Conservation (phyloP, 2,113 vertebrate species). For the Tonatia bakeri region DNA sequence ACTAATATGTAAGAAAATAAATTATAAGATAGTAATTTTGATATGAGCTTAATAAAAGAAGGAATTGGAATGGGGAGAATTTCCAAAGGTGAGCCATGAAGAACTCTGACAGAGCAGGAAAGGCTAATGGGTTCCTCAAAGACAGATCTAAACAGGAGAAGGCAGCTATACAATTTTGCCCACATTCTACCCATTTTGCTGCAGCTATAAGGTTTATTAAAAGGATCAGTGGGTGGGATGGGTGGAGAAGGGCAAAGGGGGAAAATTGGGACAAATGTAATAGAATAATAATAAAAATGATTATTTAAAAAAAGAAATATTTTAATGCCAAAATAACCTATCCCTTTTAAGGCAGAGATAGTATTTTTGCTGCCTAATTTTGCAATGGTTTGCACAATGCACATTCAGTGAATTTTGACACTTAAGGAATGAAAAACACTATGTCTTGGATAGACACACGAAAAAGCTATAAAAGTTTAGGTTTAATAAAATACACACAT, state of each 20-base stretch:
- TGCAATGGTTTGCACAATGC: not conserved
- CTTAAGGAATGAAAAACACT: not conserved
- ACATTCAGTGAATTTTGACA: not conserved
- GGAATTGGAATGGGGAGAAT: not conserved
- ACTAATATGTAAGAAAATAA: not conserved
- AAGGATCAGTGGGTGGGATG: not conserved
- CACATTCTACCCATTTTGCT: not conserved
- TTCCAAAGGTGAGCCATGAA: not conserved
- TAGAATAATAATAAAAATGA: no score
- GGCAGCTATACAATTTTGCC: not conserved
- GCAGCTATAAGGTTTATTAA: not conserved
- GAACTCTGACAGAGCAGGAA: not conserved
- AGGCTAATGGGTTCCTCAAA: not conserved
- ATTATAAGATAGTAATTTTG: not conserved
- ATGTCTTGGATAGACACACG: not conserved
- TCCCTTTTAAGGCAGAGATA: not conserved
- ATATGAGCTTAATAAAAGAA: not conserved
- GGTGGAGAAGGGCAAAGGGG: not conserved
- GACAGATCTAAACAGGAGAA: not conserved
- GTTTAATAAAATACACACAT: not conserved
- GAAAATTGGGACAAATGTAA: no score
- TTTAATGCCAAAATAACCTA: not conserved
- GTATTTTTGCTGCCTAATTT: not conserved
- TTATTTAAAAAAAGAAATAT: not conserved
- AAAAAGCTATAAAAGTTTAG: constrained; percentile 1